Evolutionary conservation across 2,797 vertebrate species (phyloP).

Genomic region (Etheostoma nigrum): DNA sequence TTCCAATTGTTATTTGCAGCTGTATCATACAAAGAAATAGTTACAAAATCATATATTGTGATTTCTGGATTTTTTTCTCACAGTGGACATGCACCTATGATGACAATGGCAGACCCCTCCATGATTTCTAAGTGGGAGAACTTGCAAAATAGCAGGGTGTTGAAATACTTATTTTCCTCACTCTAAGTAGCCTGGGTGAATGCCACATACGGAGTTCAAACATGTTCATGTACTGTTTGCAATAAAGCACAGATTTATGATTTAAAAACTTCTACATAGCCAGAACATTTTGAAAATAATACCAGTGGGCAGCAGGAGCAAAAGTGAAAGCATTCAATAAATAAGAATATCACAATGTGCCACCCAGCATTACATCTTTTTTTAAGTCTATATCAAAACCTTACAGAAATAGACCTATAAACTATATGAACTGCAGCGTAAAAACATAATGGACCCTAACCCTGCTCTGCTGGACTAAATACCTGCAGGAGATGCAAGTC

Average conservation of each 20-base stretch:
- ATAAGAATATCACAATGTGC: slow-evolving; percentile 46
- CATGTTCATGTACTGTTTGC: background rate
- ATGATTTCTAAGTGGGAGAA: too few relatives aligned
- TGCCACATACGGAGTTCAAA: background rate
- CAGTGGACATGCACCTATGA: too few relatives aligned
- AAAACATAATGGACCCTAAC: slow-evolving; percentile 55
- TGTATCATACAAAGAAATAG: too few relatives aligned
- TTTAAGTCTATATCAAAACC: slow-evolving; percentile 33
- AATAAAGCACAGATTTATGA: background rate
- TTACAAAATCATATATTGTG: too few relatives aligned
- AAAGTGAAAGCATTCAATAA: slow-evolving; percentile 47
- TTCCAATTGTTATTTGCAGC: too few relatives aligned
- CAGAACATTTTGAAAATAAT: slow-evolving; percentile 41
- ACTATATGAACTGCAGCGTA: slow-evolving; percentile 47
- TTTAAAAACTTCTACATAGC: slow-evolving; percentile 22
- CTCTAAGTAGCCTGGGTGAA: background rate
- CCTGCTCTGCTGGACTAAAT: slow-evolving; percentile 46
- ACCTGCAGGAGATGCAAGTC: slow-evolving; percentile 40
- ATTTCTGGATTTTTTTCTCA: too few relatives aligned
- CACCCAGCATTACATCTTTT: slow-evolving; percentile 44
- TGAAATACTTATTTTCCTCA: too few relatives aligned
- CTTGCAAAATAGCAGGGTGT: too few relatives aligned
- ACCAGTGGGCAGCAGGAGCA: slow-evolving; percentile 19
- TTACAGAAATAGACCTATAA: slow-evolving; percentile 53
- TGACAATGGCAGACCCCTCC: too few relatives aligned